These are phyloP conservation scores for Bombus terrestris DNA, from an alignment of 1,140 invertebrate species.

Conservation along the genomic window DNA sequence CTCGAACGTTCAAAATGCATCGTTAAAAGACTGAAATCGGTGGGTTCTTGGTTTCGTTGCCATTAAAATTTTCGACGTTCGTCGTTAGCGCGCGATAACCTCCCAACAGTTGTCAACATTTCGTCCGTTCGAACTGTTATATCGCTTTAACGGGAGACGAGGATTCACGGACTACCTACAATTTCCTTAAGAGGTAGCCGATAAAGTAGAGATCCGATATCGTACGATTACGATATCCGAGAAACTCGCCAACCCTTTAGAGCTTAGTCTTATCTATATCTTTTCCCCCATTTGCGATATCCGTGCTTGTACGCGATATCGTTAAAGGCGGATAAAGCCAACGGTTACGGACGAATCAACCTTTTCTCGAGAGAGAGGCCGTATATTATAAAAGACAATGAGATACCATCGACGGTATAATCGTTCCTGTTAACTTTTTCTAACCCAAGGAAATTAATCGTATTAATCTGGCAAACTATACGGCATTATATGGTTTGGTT, in stretches of 20 bases:
- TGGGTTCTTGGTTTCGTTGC: too few relatives aligned
- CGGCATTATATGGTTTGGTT: too few relatives aligned
- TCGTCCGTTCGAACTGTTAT: too few relatives aligned
- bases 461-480: not conserved
- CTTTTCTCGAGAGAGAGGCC: not conserved
- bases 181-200: not conserved
- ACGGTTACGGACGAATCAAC: conserved; percentile 5
- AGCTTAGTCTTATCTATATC: not conserved
- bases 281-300: conserved; percentile 9
- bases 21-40: too few relatives aligned
- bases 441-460: too few relatives aligned
- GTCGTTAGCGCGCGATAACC: too few relatives aligned
- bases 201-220: not conserved
- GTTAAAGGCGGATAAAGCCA: not conserved
- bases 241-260: not conserved
- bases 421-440: not conserved
- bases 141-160: not conserved
- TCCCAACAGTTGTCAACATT: too few relatives aligned
- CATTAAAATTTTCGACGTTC: too few relatives aligned
- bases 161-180: not conserved
- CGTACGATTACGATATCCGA: not conserved
- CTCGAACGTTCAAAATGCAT: too few relatives aligned
- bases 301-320: conserved; percentile 24
- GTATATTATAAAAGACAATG: not conserved
- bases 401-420: not conserved